Evolutionary conservation across 2,797 vertebrate species (phyloP), one percentile per base, ranked within the genome.

Genomic region (Pogoniulus pusillus): DNA sequence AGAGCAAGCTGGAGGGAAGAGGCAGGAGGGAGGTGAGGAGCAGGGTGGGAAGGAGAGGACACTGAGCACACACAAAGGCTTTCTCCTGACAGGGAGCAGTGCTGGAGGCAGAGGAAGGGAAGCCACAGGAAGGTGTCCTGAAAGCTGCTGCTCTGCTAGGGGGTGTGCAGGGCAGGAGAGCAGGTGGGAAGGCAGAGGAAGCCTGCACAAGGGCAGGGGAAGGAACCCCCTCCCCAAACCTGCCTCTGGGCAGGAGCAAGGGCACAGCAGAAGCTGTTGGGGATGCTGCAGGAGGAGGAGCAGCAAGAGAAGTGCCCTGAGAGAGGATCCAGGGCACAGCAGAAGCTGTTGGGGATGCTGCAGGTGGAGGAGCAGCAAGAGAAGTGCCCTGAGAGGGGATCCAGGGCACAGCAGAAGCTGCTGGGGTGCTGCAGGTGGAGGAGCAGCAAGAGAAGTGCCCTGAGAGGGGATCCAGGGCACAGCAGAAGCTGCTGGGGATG

Each of bases 1-100:
- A 74, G 34, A 81, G 87, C 60, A 65, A 90, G 91, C 85, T 90
- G 69, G 47, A 80, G 75, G 91, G 81, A 90, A 85, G 64, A 86
- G 88, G 23, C 29, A 55, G 32, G 27, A 76, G 32, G 30, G 43
- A 82, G 80, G 80, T 73, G 80, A 53, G 59, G 80, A 95, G 49
- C 64, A 68, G 69, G 83, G 92, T 76, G 86, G 57, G 59, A 32
- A 37, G 41, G 65, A 87, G 87, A 89, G 79, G 14, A 5, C 62
- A 49, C 75, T 72, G 86, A 54, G 57, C 57, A 6, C 4, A 4
- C 49, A 13, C 39, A 39, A 39, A 69, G 76, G 54, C 29, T 78
- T 85, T 91, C 90, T 72, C 81, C 91, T 93, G 66, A 74, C 43
- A 69, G 3, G 0, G 41, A 49, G 22, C 20, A 49, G 29, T 69